phyloP scores from a whole-genome alignment of 2,113 vertebrate species.

The Sinocyclocheilus anshuiensis region DNA sequence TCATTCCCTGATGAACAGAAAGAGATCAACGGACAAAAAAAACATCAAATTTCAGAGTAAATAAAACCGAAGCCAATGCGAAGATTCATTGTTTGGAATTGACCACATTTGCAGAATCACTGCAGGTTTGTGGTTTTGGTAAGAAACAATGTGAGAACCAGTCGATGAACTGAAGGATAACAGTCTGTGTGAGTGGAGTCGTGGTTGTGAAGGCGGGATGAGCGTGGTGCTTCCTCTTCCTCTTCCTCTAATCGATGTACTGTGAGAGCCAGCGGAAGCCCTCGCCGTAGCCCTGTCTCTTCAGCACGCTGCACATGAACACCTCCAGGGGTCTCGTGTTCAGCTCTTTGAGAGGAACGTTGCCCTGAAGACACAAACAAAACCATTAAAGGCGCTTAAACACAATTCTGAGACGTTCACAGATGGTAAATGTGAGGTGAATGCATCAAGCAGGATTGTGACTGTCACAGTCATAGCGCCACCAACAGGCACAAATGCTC shows the following conservation, averaged over 20 bases:
- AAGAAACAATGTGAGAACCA: constrained; percentile 64
- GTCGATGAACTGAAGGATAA: constrained; percentile 75
- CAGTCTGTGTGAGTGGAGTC: constrained; percentile 83
- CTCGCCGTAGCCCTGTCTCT: constrained; percentile 97
- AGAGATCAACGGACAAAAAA: constrained; percentile 5
- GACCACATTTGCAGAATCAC: constrained; percentile 73
- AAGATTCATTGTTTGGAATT: constrained; percentile 63
- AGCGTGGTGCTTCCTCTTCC: constrained; percentile 43
- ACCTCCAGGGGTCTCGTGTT: constrained; percentile 93
- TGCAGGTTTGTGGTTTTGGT: constrained; percentile 73
- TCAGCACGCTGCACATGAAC: constrained; percentile 99
- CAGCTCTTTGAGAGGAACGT: constrained; percentile 88
- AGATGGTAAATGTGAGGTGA: too few species aligned
- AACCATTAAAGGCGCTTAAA: background rate
- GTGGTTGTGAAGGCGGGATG: constrained; percentile 66
- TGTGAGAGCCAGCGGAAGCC: constrained; percentile 99
- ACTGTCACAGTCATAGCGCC: too few species aligned
- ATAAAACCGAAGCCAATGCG: constrained; percentile 42
- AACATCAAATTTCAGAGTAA: constrained; percentile 46
- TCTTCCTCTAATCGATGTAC: constrained; percentile 87
- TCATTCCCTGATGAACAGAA: constrained; percentile 63
- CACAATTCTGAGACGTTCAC: too few species aligned
- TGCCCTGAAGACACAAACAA: constrained; percentile 79
- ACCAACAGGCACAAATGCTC: too few species aligned
- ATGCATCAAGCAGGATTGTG: too few species aligned